These are phyloP conservation scores for Sparidentex hasta DNA, from an alignment of 2,797 vertebrate species.

Conservation along the genomic window DNA sequence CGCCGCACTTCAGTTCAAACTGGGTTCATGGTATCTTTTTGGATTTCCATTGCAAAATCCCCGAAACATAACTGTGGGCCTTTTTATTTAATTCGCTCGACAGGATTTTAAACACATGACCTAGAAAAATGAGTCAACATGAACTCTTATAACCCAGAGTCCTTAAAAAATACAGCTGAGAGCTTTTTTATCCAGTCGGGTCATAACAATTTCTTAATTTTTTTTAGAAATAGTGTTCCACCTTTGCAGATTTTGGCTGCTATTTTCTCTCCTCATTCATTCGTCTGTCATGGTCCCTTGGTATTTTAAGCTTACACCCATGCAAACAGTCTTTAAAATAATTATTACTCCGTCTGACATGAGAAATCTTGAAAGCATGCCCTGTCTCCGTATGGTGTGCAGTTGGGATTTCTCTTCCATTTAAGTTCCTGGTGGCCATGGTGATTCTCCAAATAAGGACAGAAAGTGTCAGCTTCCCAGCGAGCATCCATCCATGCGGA, in stretches of 20 bases:
- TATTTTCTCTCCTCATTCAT: not conserved
- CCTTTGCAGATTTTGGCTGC: not conserved
- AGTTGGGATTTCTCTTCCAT: slow-evolving; percentile 9
- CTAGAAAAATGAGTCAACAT: slow-evolving; percentile 14
- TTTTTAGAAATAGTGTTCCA: not conserved
- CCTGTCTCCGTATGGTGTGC: slow-evolving; percentile 16
- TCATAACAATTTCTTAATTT: not conserved
- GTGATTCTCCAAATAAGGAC: slow-evolving; percentile 65
- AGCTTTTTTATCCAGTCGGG: not conserved
- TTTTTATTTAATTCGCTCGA: slow-evolving; percentile 22
- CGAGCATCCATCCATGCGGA: slow-evolving; percentile 52
- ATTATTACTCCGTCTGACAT: slow-evolving; percentile 5
- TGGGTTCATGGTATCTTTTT: not conserved
- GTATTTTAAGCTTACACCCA: slow-evolving; percentile 4
- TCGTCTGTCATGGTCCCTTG: not conserved
- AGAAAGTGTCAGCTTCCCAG: slow-evolving; percentile 54
- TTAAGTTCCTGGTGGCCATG: slow-evolving; percentile 39
- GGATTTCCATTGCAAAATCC: not conserved
- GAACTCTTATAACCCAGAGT: not conserved
- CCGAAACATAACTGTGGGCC: not conserved
- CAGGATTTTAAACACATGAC: slow-evolving; percentile 16
- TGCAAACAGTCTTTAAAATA: slow-evolving; percentile 2
- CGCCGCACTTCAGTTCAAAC: slow-evolving; percentile 6
- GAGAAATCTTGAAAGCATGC: slow-evolving; percentile 4
- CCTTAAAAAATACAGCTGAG: slow-evolving; percentile 5